Base-by-base conservation (phyloP, 2,797 vertebrate genomes). In the Sphenopsis melanotis region DNA sequence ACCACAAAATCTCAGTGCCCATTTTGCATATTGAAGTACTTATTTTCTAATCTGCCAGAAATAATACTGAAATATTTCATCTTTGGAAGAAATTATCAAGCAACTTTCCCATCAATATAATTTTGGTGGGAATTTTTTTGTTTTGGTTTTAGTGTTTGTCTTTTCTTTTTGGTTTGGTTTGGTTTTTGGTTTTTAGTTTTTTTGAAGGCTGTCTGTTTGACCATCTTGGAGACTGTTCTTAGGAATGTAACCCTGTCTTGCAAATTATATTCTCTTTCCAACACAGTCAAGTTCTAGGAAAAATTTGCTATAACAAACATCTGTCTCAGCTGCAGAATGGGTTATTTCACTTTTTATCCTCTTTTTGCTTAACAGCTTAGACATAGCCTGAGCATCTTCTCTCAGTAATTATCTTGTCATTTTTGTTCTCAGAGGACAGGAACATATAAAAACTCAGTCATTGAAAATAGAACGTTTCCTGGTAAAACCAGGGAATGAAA, bases 101-200 rank as follows among this genome's bases (percentile, higher is more conserved):
- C 2, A 76, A 15, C 8, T 68, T 85, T 83, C 9, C 3, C 3
- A 53, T 41, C 30, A 87, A 32, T 10, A n/a, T 10, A 46, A 36
- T 50, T 71, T 56, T 74, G 3, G 1, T 44, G 42, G 49, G 1
- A 0, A 5, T 26, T 30, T 32, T 24, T 26, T 26, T 14, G 6
- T 12, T 2, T 56, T n/a, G 11, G 10, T 20, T 59, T 59, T 20
- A 24, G 32, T 19, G 59, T 21, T 60, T 30, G 27, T 60, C 27
- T 20, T n/a, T 16, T 26, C 10, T 22, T 41, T 41, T 4, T 32
- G 9, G 2, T 18, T 24, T 26, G 3, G 10, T 20, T 56, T 34
- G 8, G 4, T 27, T n/a, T 72, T 74, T 14, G 11, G 1, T 19
- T 74, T 41, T 55, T 59, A 37, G 6, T 12, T 26, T 57, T 70